phyloP scores from a whole-genome alignment of 2,888 invertebrate species.

The Nomada goodeniana region DNA sequence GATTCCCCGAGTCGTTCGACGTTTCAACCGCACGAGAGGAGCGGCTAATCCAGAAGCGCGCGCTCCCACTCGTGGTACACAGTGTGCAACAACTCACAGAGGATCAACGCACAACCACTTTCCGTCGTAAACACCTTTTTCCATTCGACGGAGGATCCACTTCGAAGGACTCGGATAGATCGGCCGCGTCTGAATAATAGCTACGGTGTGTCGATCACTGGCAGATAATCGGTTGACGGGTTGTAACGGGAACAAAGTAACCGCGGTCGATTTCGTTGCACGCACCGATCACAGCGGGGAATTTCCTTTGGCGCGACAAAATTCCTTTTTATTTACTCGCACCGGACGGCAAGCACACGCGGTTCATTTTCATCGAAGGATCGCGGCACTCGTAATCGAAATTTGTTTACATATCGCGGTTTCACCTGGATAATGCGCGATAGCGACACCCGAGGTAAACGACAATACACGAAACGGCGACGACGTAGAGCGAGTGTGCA shows the following conservation, averaged over 20 bases:
- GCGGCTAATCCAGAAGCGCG: conserved; percentile 81
- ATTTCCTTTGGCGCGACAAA: conserved; percentile 8
- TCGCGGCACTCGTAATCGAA: conserved; percentile 29
- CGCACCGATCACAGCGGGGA: background rate
- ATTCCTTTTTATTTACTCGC: conserved; percentile 47
- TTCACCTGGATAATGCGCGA: background rate
- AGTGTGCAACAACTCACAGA: conserved; percentile 4
- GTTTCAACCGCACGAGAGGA: conserved; percentile 67
- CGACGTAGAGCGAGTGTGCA: conserved; percentile 64
- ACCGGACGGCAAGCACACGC: conserved; percentile 3
- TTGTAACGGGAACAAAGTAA: background rate
- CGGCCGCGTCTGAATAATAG: background rate
- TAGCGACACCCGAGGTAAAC: conserved; percentile 16
- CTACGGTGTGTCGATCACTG: background rate
- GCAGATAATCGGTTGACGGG: background rate
- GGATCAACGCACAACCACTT: conserved; percentile 30
- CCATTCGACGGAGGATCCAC: background rate
- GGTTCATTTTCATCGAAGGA: background rate
- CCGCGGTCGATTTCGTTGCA: background rate
- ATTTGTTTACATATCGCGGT: conserved; percentile 45
- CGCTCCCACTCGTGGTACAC: conserved; percentile 73
- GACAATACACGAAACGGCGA: conserved; percentile 46
- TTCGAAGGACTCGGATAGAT: background rate
- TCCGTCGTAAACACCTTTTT: conserved; percentile 6
- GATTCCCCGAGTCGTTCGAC: conserved; percentile 31